These are phyloP conservation scores for Synchiropus splendidus DNA, from an alignment of 2,113 vertebrate genomes.

Conservation along the genomic window DNA sequence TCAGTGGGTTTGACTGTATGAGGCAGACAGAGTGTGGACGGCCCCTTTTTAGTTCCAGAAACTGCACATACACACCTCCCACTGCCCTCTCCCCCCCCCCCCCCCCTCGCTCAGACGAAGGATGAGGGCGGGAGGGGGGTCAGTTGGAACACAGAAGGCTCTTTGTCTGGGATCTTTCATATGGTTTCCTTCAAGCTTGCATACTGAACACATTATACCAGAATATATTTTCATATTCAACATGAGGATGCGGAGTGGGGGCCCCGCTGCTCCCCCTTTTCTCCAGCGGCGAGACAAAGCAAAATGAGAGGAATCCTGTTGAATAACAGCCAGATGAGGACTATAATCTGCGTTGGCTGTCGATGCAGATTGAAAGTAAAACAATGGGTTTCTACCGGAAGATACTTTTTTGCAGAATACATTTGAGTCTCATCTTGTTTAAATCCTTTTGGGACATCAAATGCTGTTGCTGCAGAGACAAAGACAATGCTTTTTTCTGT, in stretches of 20 bases:
- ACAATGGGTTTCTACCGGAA: too few relatives aligned
- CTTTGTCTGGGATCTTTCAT: conserved; percentile 72
- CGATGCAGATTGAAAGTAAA: too few relatives aligned
- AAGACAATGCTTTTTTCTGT: too few relatives aligned
- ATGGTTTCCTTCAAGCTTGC: conserved; percentile 74
- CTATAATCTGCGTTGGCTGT: background rate
- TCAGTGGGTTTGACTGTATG: conserved; percentile 41
- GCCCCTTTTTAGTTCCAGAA: conserved; percentile 56
- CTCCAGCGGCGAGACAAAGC: too few relatives aligned
- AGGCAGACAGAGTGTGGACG: conserved; percentile 37
- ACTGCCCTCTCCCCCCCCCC: conserved; percentile 9
- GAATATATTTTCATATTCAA: conserved; percentile 69
- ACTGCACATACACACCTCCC: conserved; percentile 26
- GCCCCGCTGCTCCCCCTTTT: conserved; percentile 10
- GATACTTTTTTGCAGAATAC: too few relatives aligned
- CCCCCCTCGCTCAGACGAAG: conserved; percentile 47
- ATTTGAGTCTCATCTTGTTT: too few relatives aligned
- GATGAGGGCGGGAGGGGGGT: conserved; percentile 56
- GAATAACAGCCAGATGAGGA: too few relatives aligned
- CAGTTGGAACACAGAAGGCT: conserved; percentile 68
- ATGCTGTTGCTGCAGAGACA: too few relatives aligned
- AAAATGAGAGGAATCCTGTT: too few relatives aligned
- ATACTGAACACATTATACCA: conserved; percentile 75
- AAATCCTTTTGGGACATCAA: too few relatives aligned
- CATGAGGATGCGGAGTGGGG: conserved; percentile 39